A percentile compares a stretch with the other conserved stretches of the same genome.
Evolutionary conservation across 92 coral and sea anemone species (phyloP).

Genomic region (Parazoanthus swiftii): DNA sequence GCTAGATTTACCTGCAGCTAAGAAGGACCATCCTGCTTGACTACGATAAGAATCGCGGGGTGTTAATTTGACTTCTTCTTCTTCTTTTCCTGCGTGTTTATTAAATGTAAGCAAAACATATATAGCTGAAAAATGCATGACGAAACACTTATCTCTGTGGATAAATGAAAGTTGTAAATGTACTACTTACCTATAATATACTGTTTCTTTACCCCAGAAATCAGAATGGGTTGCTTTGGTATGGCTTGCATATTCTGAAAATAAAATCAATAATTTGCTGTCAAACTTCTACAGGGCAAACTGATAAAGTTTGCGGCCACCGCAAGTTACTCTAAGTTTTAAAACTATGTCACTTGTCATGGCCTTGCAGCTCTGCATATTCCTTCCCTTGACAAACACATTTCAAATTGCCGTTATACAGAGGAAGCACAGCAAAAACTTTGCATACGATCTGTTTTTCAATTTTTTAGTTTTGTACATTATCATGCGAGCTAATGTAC

Average conservation of each 20-base stretch:
- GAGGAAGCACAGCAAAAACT: not conserved
- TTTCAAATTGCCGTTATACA: not conserved
- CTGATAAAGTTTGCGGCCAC: too few species aligned
- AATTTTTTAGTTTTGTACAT: too few species aligned
- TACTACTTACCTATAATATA: conserved; percentile 64
- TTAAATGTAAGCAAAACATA: not conserved
- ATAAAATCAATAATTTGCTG: not conserved
- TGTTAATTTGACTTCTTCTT: conserved; percentile 58
- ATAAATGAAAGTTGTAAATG: not conserved
- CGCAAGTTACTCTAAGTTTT: too few species aligned
- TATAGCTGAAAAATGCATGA: not conserved
- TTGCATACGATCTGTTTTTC: not conserved
- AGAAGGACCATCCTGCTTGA: conserved; percentile 83
- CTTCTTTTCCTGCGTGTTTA: conserved; percentile 67
- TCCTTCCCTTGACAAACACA: not conserved
- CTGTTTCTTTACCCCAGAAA: conserved; percentile 64
- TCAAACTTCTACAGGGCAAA: not conserved
- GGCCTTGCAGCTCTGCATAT: not conserved
- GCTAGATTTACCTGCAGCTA: conserved; percentile 77
- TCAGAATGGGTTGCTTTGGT: conserved; percentile 73
- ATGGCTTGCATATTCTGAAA: conserved; percentile 83
- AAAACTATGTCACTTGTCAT: not conserved
- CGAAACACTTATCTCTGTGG: not conserved
- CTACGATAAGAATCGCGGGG: conserved; percentile 82
- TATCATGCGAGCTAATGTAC: too few species aligned